Evolutionary conservation across 1,140 invertebrate species (phyloP).

Genomic region (Trinorchestia longiramus): DNA sequence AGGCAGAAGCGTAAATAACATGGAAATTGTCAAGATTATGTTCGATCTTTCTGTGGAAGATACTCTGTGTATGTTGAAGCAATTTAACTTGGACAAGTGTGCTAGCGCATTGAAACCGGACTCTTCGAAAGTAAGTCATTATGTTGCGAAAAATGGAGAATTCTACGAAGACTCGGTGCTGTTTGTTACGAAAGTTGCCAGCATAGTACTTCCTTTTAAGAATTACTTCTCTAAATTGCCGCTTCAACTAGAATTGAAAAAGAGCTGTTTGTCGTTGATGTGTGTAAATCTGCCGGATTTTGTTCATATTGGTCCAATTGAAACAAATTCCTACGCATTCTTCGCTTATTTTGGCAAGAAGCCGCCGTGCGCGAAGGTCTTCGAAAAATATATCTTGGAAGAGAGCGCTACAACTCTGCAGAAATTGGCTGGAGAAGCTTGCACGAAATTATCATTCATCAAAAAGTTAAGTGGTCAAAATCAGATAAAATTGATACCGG

Average conservation of each 20-base stretch:
- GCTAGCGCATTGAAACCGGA: background rate
- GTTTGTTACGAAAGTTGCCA: background rate
- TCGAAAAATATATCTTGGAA: background rate
- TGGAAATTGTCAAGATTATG: background rate
- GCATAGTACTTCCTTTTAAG: background rate
- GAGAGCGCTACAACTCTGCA: background rate
- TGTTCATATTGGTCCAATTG: background rate
- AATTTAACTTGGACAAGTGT: background rate
- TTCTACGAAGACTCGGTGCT: background rate
- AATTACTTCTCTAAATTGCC: background rate
- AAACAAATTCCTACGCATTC: background rate
- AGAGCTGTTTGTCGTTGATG: background rate
- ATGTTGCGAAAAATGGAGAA: background rate
- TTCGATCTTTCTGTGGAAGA: background rate
- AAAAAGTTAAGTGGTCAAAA: background rate
- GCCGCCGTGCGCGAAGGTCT: background rate
- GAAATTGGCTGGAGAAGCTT: background rate
- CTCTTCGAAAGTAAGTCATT: background rate
- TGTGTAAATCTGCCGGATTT: background rate
- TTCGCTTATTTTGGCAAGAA: conserved; percentile 24
- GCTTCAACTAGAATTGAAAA: background rate
- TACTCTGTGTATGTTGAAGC: background rate
- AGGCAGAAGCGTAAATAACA: background rate
- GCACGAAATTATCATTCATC: background rate
- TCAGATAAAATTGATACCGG: background rate